These are phyloP conservation scores for Drosophila auraria DNA, from an alignment of 1,140 invertebrate genomes.

Conservation along the genomic window DNA sequence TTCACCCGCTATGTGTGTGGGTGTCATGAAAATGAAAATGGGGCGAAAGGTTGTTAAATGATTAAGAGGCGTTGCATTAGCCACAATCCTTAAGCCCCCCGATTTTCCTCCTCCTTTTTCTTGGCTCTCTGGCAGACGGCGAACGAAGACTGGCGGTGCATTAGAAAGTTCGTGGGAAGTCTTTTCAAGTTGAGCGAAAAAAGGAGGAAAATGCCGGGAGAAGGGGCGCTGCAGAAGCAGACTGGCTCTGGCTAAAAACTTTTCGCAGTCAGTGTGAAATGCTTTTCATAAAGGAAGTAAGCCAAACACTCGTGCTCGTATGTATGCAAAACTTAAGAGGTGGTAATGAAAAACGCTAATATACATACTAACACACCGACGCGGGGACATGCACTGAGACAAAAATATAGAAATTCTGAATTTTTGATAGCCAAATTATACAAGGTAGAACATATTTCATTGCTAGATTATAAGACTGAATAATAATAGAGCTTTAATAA, in stretches of 20 bases:
- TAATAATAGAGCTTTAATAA: too few relatives aligned
- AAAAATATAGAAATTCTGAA: background rate
- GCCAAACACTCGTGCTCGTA: slow-evolving; percentile 30
- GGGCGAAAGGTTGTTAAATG: slow-evolving; percentile 83
- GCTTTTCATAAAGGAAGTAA: slow-evolving; percentile 75
- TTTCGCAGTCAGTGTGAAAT: slow-evolving; percentile 65
- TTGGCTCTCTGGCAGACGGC: slow-evolving; percentile 20
- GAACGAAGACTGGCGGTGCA: slow-evolving; percentile 43
- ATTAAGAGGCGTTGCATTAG: slow-evolving; percentile 81
- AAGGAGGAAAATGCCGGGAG: background rate
- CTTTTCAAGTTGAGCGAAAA: slow-evolving; percentile 51
- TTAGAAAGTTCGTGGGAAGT: slow-evolving; percentile 84
- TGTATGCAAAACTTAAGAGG: slow-evolving; percentile 59
- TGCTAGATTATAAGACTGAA: too few relatives aligned
- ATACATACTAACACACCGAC: slow-evolving; percentile 30
- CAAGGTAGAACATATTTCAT: too few relatives aligned
- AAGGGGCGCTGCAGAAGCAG: slow-evolving; percentile 5
- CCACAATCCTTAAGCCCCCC: slow-evolving; percentile 29
- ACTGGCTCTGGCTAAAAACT: slow-evolving; percentile 53
- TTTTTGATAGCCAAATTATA: too few relatives aligned
- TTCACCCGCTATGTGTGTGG: slow-evolving; percentile 17
- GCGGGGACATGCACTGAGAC: slow-evolving; percentile 3
- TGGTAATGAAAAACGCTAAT: slow-evolving; percentile 82
- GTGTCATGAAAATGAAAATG: slow-evolving; percentile 75
- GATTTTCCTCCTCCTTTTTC: slow-evolving; percentile 15